A percentile compares a stretch with the other conserved stretches of the same genome.
phyloP scores from a whole-genome alignment of 1,140 invertebrate genomes.

The Danaus plexippus region DNA sequence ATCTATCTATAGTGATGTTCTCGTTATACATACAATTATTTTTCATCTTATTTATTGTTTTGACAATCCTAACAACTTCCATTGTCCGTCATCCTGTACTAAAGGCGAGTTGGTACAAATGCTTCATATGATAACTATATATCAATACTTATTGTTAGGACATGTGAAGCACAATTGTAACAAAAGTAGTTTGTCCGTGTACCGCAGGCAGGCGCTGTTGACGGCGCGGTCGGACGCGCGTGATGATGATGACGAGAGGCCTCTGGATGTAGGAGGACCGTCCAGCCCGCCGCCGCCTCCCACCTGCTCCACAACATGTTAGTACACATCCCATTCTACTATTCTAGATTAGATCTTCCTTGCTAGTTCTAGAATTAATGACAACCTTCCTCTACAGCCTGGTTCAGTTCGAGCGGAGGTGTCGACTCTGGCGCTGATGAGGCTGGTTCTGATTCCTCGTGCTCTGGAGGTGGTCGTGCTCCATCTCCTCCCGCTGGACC shows the following conservation, averaged over 20 bases:
- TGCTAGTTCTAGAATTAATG: too few species aligned
- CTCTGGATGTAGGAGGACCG: constrained; percentile 90
- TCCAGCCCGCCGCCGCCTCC: constrained; percentile 79
- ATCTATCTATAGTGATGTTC: too few species aligned
- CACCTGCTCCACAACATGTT: constrained; percentile 11
- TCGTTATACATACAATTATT: too few species aligned
- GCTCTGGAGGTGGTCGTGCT: constrained; percentile 74
- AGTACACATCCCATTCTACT: too few species aligned
- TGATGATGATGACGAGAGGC: constrained; percentile 85
- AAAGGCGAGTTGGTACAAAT: too few species aligned
- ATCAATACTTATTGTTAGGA: too few species aligned
- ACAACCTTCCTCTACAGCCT: constrained; percentile 53
- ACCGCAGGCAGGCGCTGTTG: constrained; percentile 87
- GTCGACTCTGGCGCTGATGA: constrained; percentile 73
- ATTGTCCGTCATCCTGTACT: too few species aligned
- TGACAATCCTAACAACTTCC: too few species aligned
- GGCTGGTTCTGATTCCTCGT: constrained; percentile 78
- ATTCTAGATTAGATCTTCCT: too few species aligned
- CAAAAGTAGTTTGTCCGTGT: constrained; percentile 66
- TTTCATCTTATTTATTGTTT: too few species aligned
- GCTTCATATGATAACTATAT: too few species aligned
- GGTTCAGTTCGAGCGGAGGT: constrained; percentile 73
- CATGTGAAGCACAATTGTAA: constrained; percentile 33
- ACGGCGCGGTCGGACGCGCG: constrained; percentile 72
- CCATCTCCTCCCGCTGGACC: constrained; percentile 74